Evolutionary conservation across 2,888 invertebrate species (phyloP), one percentile per base, ranked within the genome.

Genomic region (Rotaria sp.): DNA sequence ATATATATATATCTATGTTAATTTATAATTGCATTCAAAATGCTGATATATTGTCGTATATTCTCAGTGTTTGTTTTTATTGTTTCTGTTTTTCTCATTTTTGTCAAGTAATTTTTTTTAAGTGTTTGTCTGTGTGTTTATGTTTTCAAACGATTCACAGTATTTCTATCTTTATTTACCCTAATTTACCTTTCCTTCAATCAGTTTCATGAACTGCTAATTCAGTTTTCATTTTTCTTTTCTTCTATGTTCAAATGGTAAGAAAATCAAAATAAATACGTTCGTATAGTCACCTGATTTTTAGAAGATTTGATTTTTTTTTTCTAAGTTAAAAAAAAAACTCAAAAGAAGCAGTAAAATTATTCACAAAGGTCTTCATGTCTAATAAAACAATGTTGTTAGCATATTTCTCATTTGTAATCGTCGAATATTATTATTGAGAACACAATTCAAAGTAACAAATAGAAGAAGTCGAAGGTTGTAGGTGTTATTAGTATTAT

Each of bases 21-120:
- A 67, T 35, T 67, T 67, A 67, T 67, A 67, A 67, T 67, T 35
- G 67, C 67, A 67, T 67, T 67, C 67, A 67, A 67, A 67, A 67
- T 67, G 67, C 67, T 67, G 67, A 67, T 67, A 67, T 67, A 67
- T 67, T 35, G 35, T 67, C 67, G 67, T 67, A 67, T 67, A 67
- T 67, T 67, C 67, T 67, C 67, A 67, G 35, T 67, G 35, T 35
- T 67, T 67, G 67, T 67, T 21, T 30, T 35, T 67, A 30, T 67
- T 59, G 57, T 35, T 30, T 35, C 38, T 15, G 13, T 30, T 30
- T 59, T 30, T 26, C 21, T 67, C 21, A 3, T 67, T 30, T 35
- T 67, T 67, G 67, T 67, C 67, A 67, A 67, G 67, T 67, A 67
- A 67, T 38, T 35, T 35, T 8, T 67, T 67, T 67, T 67, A 11